Conservation (phyloP, 2,888 invertebrate species). For the Pollenia labialis region DNA sequence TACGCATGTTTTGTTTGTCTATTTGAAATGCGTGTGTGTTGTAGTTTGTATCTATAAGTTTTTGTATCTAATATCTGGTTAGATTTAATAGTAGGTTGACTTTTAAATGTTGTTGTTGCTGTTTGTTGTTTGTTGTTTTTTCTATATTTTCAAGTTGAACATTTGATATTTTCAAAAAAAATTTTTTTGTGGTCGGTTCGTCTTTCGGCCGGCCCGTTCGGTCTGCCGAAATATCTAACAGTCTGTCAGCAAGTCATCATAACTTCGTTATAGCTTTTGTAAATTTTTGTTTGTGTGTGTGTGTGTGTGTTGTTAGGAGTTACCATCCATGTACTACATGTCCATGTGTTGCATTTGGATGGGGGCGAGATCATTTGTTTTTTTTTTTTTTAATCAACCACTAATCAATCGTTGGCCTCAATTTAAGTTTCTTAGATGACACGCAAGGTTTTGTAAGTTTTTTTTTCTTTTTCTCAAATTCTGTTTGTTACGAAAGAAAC, state of each 20-base stretch:
- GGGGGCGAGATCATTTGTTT: slow-evolving; percentile 69
- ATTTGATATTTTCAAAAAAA: slow-evolving; percentile 60
- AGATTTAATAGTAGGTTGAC: slow-evolving; percentile 60
- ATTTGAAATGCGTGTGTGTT: slow-evolving; percentile 51
- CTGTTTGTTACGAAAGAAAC: slow-evolving; percentile 40
- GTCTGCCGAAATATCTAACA: neutral
- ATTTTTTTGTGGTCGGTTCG: neutral
- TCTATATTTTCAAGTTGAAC: slow-evolving; percentile 28
- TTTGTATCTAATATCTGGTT: slow-evolving; percentile 49
- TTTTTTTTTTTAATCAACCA: slow-evolving; percentile 67
- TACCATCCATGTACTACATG: slow-evolving; percentile 36
- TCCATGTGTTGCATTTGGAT: slow-evolving; percentile 52
- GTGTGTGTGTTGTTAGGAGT: slow-evolving; percentile 42
- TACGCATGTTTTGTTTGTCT: slow-evolving; percentile 47
- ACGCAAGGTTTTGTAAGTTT: slow-evolving; percentile 60
- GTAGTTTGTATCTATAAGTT: slow-evolving; percentile 31
- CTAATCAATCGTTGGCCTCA: slow-evolving; percentile 72
- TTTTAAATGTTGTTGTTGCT: slow-evolving; percentile 14
- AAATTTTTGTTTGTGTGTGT: neutral
- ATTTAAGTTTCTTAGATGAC: slow-evolving; percentile 63
- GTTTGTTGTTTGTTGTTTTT: slow-evolving; percentile 27
- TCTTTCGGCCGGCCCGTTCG: neutral
- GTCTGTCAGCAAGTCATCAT: slow-evolving; percentile 24
- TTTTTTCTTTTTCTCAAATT: neutral
- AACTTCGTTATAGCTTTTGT: slow-evolving; percentile 12